Evolutionary conservation across 1,140 invertebrate species (phyloP), one percentile per base, ranked within the genome.

Genomic region (Proctacanthus coquilletti): DNA sequence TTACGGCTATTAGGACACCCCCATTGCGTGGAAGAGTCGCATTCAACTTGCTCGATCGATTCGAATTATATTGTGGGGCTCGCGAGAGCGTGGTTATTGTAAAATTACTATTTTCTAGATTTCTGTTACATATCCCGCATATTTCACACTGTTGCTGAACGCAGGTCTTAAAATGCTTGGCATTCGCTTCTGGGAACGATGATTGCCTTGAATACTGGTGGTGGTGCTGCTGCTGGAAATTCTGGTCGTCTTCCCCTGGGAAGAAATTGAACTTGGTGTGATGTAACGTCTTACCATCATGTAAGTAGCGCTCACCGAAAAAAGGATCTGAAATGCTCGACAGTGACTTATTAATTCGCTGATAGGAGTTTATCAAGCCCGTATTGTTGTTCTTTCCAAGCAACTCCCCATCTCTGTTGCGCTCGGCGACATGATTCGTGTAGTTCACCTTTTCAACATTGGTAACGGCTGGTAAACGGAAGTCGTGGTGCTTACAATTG

Each of bases 61-160:
- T 38, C 11, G 38, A 23, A 30, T 40, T 40, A 19, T 25, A n/a
- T 25, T 25, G 23, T 25, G n/a, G 37, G 20, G 43, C 52, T 20
- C 52, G 38, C 10, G 53, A 56, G 15, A 56, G 39, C 25, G 55
- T 58, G 15, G 55, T 57, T 23, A 58, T 57, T 14, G 54, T 57
- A 21, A 58, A 58, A 43, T 57, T 58, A 36, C 57, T 55, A 36
- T 47, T 55, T 41, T 43, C n/a, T 4, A 40, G 18, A 40, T 29
- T 34, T 35, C 18, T n/a, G 17, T 20, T 21, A 35, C 34, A 35
- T 4, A 35, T 21, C 13, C 34, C 34, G 13, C 34, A 35, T 13
- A 35, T 35, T 13, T 35, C 34, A 15, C 34, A 35, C 15, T 19
- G 34, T 13, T 9, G 17, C 11, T 13, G 11, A 27, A 27, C 13